These are phyloP conservation scores for Listronotus bonariensis DNA, from an alignment of 1,140 invertebrate species.

Conservation along the genomic window DNA sequence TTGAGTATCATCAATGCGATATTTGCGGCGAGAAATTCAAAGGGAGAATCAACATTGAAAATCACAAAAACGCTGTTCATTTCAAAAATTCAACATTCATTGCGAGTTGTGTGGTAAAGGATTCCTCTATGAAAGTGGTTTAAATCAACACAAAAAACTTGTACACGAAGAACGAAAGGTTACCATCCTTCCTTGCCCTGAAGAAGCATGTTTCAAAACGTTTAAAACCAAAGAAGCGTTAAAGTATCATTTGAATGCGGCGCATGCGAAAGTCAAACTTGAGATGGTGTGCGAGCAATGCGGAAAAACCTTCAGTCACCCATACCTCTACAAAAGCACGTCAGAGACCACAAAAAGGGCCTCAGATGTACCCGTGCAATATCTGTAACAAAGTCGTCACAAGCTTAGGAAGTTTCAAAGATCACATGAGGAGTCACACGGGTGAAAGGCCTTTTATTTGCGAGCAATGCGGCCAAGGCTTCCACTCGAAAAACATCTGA, in stretches of 20 bases:
- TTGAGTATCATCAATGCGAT: conserved; percentile 58
- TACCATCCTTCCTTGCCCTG: conserved; percentile 59
- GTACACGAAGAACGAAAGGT: conserved; percentile 74
- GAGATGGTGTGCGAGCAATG: too few species aligned
- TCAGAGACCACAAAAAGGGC: too few species aligned
- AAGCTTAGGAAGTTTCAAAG: not conserved
- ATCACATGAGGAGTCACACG: conserved; percentile 48
- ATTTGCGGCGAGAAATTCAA: conserved; percentile 75
- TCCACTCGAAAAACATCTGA: conserved; percentile 42
- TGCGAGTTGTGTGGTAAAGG: conserved; percentile 60
- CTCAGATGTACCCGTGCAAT: not conserved
- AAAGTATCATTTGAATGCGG: too few species aligned
- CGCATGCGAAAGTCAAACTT: too few species aligned
- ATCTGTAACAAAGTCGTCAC: conserved; percentile 11
- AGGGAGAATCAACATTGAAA: conserved; percentile 62
- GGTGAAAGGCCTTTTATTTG: conserved; percentile 58
- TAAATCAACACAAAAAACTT: conserved; percentile 57
- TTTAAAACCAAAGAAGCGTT: too few species aligned
- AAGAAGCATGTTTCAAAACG: not conserved
- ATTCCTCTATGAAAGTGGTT: conserved; percentile 40
- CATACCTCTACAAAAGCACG: too few species aligned
- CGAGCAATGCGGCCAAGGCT: conserved; percentile 43
- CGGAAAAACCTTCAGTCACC: too few species aligned
- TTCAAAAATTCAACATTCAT: conserved; percentile 62
- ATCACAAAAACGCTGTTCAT: conserved; percentile 42